Percentiles rank a stretch among this genome's conserved stretches.
Conservation (phyloP, 2,797 vertebrate genomes). For the Tokudaia tokunoshimensis region DNA sequence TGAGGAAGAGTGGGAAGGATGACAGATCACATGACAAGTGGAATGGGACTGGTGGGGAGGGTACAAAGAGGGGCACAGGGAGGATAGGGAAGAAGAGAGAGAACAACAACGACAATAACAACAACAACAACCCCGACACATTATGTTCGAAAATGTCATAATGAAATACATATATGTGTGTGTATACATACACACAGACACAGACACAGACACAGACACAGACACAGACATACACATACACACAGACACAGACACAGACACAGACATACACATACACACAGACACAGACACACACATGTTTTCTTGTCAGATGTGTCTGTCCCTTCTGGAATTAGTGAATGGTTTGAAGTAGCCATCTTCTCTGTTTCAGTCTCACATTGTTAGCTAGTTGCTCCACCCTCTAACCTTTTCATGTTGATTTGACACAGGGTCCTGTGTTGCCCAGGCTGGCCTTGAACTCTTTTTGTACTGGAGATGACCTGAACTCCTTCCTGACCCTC, state of each 20-base stretch:
- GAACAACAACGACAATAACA: background rate
- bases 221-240: background rate
- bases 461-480: background rate
- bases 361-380: background rate
- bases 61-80: background rate
- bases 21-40: background rate
- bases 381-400: background rate
- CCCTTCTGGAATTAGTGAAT: slow-evolving; percentile 45
- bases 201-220: no score
- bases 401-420: slow-evolving; percentile 3
- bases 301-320: slow-evolving; percentile 15
- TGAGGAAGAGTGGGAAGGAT: background rate
- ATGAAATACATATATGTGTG: background rate
- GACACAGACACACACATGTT: background rate
- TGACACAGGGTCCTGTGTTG: background rate
- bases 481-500: background rate
- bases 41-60: background rate
- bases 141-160: no score
- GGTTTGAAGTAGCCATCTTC: background rate
- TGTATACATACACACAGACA: background rate
- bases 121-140: background rate
- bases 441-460: background rate
- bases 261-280: background rate
- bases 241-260: no score
- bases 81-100: background rate